Base-by-base conservation (phyloP, 2,113 vertebrate species). In the Leptobrachium ailaonicum region DNA sequence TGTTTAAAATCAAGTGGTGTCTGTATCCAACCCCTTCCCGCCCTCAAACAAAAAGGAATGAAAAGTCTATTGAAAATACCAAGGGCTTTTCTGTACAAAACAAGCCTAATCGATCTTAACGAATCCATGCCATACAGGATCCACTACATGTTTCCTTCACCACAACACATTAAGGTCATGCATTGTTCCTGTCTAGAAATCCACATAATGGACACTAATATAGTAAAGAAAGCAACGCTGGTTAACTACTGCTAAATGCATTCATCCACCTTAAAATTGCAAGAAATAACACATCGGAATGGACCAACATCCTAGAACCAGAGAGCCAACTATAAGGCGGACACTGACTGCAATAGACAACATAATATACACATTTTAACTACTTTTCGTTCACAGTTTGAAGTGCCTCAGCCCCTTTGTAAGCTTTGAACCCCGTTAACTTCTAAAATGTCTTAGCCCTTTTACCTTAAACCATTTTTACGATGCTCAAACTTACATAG, bases 401-500 rank as follows among this genome's bases (percentile, higher is more conserved):
- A 87, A 14, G 87, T 84, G 75, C 85, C 63, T 47, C 8, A 50
- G 47, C 47, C 47, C 47, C 47, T 50, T 50, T 50, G 47, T 8
- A 50, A 50, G 8, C 4, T 32, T 32, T 32, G 20, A 32, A 32
- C 20, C 20, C 20, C 20, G 1, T 32, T 32, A 32, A 32, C 20
- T 32, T 32, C 20, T 32, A 32, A 32, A 32, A 32, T 32, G 20
- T 32, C 20, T 6, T 54, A 54, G 50, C 50, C 81, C 86, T 66
- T 80, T 56, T 14, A 0, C 85, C 67, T 78, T 58, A 87, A 85
- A 80, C 87, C 86, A 82, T 82, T 76, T 83, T 84, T 90, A 66
- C 80, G 82, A 82, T 85, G 85, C 84, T 86, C 90, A 88, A 84
- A 80, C 82, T 82, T 84, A 1, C 0, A 84, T 82, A 63, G 84